Evolutionary conservation across 2,888 invertebrate genomes (phyloP).

Genomic region (Hartigia nigra): DNA sequence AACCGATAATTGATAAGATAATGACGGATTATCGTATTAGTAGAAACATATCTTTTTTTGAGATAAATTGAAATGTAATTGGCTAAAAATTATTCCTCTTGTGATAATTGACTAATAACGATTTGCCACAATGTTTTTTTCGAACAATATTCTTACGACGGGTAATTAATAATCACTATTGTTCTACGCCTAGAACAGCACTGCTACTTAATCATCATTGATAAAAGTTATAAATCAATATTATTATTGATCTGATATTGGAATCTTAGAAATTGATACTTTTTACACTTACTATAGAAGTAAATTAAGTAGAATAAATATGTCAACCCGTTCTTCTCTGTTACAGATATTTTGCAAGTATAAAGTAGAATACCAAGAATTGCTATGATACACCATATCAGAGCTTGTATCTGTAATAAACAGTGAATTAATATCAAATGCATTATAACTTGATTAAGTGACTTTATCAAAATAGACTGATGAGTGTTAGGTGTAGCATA

Average conservation of each 20-base stretch:
- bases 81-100: neutral
- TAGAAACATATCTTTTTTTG: neutral
- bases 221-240: too few species aligned
- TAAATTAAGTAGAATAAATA: slow-evolving; percentile 19
- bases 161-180: neutral
- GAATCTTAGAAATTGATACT: neutral
- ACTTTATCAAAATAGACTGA: neutral
- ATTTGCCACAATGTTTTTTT: neutral
- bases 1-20: neutral
- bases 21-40: neutral
- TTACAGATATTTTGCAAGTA: slow-evolving; percentile 13
- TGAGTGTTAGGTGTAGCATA: neutral
- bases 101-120: neutral
- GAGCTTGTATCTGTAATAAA: slow-evolving; percentile 10
- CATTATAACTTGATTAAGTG: neutral
- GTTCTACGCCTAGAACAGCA: neutral
- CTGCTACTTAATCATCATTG: too few species aligned
- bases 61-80: neutral
- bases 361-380: slow-evolving; percentile 15
- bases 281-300: slow-evolving; percentile 18
- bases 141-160: neutral
- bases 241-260: too few species aligned
- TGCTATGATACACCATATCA: slow-evolving; percentile 11
- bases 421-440: neutral
- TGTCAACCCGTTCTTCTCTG: neutral